Evolutionary conservation across 1,140 invertebrate genomes (phyloP).

Genomic region (Ceratina australensis): DNA sequence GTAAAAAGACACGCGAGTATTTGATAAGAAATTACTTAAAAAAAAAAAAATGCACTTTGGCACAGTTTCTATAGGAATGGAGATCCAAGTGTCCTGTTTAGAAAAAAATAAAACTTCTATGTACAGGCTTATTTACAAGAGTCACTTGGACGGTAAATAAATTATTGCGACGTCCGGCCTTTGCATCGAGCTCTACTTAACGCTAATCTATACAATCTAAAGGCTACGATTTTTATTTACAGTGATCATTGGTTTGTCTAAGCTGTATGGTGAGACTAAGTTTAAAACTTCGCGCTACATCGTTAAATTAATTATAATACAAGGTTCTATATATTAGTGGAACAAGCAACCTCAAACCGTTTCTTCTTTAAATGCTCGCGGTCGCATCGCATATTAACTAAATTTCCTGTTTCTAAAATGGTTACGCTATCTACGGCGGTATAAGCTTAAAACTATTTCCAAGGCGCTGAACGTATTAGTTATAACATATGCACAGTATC

Average conservation of each 20-base stretch:
- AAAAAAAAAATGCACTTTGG: conserved; percentile 35
- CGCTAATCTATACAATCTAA: too few relatives aligned
- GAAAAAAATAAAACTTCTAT: conserved; percentile 11
- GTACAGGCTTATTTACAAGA: conserved; percentile 14
- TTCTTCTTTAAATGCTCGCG: background rate
- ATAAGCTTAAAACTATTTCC: background rate
- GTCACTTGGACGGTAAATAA: conserved; percentile 42
- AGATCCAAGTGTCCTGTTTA: conserved; percentile 43
- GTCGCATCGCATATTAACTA: background rate
- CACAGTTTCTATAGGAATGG: conserved; percentile 59
- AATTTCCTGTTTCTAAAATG: background rate
- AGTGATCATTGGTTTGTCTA: too few relatives aligned
- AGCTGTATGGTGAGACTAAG: too few relatives aligned
- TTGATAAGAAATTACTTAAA: background rate
- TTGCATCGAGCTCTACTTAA: too few relatives aligned
- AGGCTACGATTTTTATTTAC: too few relatives aligned
- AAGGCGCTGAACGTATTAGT: background rate
- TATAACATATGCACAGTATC: background rate
- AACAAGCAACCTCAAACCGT: conserved; percentile 12
- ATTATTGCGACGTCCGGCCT: conserved; percentile 65
- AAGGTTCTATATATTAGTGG: background rate
- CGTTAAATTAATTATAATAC: too few relatives aligned
- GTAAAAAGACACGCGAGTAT: conserved; percentile 5
- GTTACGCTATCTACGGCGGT: background rate
- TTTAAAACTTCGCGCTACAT: too few relatives aligned